Percentiles rank a stretch among this genome's conserved stretches.
These are phyloP conservation scores for Hephaestus fuliginosus DNA, from an alignment of 2,797 vertebrate species.

Conservation along the genomic window DNA sequence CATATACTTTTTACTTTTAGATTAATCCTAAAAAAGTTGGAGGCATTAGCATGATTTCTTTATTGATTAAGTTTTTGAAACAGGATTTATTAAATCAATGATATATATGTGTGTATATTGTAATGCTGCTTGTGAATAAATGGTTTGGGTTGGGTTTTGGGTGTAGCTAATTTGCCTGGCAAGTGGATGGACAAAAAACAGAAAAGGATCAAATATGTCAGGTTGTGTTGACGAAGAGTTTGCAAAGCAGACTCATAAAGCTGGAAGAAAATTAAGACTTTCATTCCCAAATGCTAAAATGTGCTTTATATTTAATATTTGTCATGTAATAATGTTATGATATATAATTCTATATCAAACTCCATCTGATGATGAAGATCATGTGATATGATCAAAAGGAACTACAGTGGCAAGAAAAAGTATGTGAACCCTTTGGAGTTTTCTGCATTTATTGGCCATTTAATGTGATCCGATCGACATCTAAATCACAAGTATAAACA, in stretches of 20 bases:
- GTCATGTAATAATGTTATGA: background rate
- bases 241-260: background rate
- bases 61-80: slow-evolving; percentile 1
- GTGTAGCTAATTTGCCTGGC: background rate
- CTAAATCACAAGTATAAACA: too few relatives aligned
- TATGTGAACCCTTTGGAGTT: too few relatives aligned
- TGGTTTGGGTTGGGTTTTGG: slow-evolving; percentile 4
- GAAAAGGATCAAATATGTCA: slow-evolving; percentile 7
- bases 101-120: background rate
- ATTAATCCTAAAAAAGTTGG: background rate
- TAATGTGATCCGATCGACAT: too few relatives aligned
- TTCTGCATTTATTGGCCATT: too few relatives aligned
- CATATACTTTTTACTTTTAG: background rate
- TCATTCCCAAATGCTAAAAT: background rate
- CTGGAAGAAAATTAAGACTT: background rate
- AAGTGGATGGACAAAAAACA: slow-evolving; percentile 1
- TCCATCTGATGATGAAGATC: background rate
- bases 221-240: background rate
- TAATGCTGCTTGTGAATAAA: slow-evolving; percentile 2
- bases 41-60: background rate
- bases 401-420: too few relatives aligned
- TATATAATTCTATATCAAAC: background rate
- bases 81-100: background rate
- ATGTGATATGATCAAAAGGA: background rate
- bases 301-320: background rate